Evolutionary conservation across 2,888 invertebrate species (phyloP).

Genomic region (Boloria euphrosyne): DNA sequence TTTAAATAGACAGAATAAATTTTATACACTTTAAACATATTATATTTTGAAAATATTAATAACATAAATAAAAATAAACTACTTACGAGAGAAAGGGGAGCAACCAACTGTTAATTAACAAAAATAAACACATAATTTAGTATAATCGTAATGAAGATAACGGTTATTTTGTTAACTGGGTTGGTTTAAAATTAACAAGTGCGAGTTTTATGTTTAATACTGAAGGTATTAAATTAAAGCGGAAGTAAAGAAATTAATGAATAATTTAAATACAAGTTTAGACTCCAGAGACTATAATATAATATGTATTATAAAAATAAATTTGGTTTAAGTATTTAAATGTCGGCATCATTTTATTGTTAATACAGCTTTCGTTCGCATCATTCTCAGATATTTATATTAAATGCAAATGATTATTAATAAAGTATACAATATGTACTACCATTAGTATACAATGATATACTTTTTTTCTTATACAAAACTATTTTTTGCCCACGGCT

Average conservation of each 20-base stretch:
- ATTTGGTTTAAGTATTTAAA: too few relatives aligned
- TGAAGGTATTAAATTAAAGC: conserved; percentile 8
- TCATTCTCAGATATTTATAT: too few relatives aligned
- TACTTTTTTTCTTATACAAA: too few relatives aligned
- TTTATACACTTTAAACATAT: background rate
- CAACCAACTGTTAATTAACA: conserved; percentile 6
- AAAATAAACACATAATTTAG: conserved; percentile 4
- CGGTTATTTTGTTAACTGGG: conserved; percentile 11
- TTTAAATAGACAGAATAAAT: too few relatives aligned
- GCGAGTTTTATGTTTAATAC: conserved; percentile 12
- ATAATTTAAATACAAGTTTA: background rate
- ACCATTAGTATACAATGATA: too few relatives aligned
- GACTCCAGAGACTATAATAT: background rate
- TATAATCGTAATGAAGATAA: conserved; percentile 12
- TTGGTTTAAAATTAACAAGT: conserved; percentile 8
- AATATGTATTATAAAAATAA: background rate
- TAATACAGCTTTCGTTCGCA: too few relatives aligned
- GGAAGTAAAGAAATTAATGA: conserved; percentile 12
- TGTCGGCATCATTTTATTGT: too few relatives aligned
- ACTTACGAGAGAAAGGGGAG: conserved; percentile 14
- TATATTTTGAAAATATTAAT: background rate
- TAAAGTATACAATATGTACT: too few relatives aligned
- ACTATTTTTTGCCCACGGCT: too few relatives aligned
- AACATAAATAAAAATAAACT: background rate
- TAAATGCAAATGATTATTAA: too few relatives aligned